A percentile compares a stretch with the other conserved stretches of the same genome.
phyloP scores from a whole-genome alignment of 2,113 vertebrate genomes.

The Speoplatyrhinus poulsoni region DNA sequence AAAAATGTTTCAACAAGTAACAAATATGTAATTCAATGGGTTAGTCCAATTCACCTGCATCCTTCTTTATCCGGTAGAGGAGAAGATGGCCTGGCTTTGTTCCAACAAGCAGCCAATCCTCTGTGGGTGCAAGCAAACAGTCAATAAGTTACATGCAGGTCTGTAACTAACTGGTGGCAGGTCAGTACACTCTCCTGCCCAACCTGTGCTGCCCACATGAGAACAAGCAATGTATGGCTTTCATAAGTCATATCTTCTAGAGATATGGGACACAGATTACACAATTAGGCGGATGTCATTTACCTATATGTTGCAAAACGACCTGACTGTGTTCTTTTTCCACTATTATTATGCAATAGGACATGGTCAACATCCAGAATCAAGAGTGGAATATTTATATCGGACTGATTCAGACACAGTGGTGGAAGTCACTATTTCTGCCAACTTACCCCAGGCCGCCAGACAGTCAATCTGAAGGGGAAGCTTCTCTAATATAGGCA shows the following conservation, averaged over 20 bases:
- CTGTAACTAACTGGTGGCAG: background rate
- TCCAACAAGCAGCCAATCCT: slow-evolving; percentile 97
- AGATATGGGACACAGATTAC: background rate
- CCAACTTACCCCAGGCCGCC: slow-evolving; percentile 91
- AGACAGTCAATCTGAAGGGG: slow-evolving; percentile 96
- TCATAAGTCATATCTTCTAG: background rate
- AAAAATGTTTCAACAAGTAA: background rate
- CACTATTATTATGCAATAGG: too few species aligned
- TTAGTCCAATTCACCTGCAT: slow-evolving; percentile 76
- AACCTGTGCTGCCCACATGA: background rate
- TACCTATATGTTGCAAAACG: background rate
- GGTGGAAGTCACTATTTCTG: too few species aligned
- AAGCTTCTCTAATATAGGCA: slow-evolving; percentile 93
- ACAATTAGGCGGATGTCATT: background rate
- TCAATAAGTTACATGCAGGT: slow-evolving; percentile 2
- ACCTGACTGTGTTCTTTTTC: background rate
- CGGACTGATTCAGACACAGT: too few species aligned
- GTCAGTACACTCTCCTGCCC: background rate
- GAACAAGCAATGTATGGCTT: background rate
- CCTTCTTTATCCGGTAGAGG: slow-evolving; percentile 92
- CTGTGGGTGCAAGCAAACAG: slow-evolving; percentile 66
- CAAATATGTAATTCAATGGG: background rate
- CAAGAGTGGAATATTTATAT: too few species aligned
- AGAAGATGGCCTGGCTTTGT: slow-evolving; percentile 98
- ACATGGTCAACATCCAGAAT: too few species aligned